Base-by-base conservation (phyloP, 2,888 invertebrate species). In the Cotesia congregata region DNA sequence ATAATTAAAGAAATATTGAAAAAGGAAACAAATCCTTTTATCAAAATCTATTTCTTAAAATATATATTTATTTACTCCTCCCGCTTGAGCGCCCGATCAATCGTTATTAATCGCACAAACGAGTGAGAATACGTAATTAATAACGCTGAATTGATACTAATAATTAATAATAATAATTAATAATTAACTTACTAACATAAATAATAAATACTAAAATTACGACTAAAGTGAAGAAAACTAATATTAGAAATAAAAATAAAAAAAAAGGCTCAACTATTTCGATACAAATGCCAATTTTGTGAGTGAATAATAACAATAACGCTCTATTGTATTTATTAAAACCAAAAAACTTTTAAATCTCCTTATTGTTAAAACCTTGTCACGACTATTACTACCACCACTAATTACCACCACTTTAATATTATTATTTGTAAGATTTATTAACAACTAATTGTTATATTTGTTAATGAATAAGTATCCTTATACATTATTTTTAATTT, bases 301-400 rank as follows among this genome's bases (percentile, higher is more conserved):
- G 50, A 50, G 50, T 50, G 50, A 50, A 50, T 50, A 50, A 12
- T 50, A 50, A 50, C 50, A 7, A 50, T 50, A 50, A 50, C 50
- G 50, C 50, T 50, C 50, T 50, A 50, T 50, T 50, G 50, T 50
- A 50, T 9, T 12, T 12, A 50, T 50, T 50, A 9, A 50, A 50
- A 7, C 50, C 17, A 17, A 9, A 50, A 50, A 50, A 50, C 9
- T 50, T 50, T 50, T 72, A 41, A 64, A 65, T 65, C 30, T 60
- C 67, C 40, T 72, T 72, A 76, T 40, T 67, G 72, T 65, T 71
- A 75, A 80, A 80, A 72, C 68, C 72, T 39, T 78, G 75, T 67
- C 71, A 39, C 12, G 71, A 72, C 72, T 80, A 78, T 77, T 74
- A 79, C 77, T 77, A 80, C 82, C 80, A 81, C 77, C 79, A 80